A percentile compares a stretch with the other conserved stretches of the same genome.
Evolutionary conservation across 2,113 vertebrate genomes (phyloP).

Genomic region (Pyxicephalus adspersus): DNA sequence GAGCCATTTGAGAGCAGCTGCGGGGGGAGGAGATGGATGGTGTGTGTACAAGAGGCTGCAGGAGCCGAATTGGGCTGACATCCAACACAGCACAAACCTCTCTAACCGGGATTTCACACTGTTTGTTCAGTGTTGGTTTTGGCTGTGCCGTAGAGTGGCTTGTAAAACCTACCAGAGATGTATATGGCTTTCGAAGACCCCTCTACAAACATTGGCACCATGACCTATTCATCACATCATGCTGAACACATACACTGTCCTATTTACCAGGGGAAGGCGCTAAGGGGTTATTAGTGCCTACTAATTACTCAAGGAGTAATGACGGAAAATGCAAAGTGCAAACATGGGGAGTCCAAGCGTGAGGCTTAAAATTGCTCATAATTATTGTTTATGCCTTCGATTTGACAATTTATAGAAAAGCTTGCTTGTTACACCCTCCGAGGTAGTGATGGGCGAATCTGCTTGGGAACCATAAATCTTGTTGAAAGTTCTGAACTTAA

Average conservation of each 20-base stretch:
- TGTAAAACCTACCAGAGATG: neutral
- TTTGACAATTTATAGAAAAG: no score
- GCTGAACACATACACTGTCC: neutral
- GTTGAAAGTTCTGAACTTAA: no score
- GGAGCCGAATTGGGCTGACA: constrained; percentile 3
- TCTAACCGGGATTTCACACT: constrained; percentile 30
- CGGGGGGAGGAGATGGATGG: constrained; percentile 57
- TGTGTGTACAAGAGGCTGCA: constrained; percentile 40
- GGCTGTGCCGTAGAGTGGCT: neutral
- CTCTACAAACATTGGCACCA: neutral
- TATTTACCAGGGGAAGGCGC: neutral
- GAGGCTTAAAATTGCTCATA: no score
- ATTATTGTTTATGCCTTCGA: no score
- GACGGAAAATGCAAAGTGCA: neutral
- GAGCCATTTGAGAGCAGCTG: constrained; percentile 61
- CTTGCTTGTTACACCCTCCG: no score
- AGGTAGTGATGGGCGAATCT: no score
- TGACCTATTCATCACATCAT: neutral
- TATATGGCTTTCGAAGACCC: neutral
- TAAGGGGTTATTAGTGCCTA: neutral
- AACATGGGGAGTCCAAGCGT: neutral
- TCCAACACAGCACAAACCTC: constrained; percentile 7
- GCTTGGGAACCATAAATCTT: no score
- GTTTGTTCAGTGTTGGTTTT: constrained; percentile 39
- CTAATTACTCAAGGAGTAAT: neutral